Percentiles rank a stretch among this genome's conserved stretches.
Conservation (phyloP, 2,113 vertebrate species). For the crab-eating macaque (Macaca fascicularis) region DNA sequence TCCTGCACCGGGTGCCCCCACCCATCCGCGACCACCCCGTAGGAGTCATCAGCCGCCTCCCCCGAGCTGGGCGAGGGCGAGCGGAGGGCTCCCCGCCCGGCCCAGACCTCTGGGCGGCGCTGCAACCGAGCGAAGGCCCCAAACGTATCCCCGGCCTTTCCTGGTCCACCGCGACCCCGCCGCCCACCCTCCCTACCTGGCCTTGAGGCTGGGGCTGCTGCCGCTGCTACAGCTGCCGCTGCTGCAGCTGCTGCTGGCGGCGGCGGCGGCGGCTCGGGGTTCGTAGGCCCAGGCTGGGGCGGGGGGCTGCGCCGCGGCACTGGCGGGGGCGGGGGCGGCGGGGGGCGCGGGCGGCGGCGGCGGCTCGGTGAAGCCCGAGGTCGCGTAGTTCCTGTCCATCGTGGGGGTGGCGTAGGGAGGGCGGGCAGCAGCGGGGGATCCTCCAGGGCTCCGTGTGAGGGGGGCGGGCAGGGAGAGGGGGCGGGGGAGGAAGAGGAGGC, state of each 20-base stretch:
- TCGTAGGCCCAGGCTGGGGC: conserved; percentile 95
- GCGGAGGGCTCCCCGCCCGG: neutral
- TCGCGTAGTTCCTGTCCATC: conserved; percentile 96
- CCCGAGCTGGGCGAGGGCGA: neutral
- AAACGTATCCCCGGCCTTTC: conserved; percentile 81
- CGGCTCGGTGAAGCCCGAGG: conserved; percentile 92
- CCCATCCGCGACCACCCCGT: neutral
- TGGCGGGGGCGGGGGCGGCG: conserved; percentile 81
- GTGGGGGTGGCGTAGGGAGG: conserved; percentile 82
- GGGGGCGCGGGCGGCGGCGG: conserved; percentile 87
- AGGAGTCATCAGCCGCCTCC: neutral
- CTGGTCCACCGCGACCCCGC: conserved; percentile 78
- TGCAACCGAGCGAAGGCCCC: conserved; percentile 68
- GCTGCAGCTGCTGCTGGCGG: conserved; percentile 52
- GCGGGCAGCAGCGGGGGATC: conserved; percentile 74
- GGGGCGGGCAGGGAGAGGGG: conserved; percentile 50
- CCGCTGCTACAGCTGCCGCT: conserved; percentile 59
- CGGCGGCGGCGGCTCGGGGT: conserved; percentile 80
- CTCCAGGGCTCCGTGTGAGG: conserved; percentile 66
- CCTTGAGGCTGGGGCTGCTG: conserved; percentile 88
- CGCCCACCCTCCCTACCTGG: conserved; percentile 89
- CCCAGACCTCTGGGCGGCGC: neutral
- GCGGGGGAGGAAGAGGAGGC: conserved; percentile 59
- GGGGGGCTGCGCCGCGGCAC: conserved; percentile 83
- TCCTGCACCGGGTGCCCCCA: neutral